Evolutionary conservation across 2,888 invertebrate species (phyloP), one percentile per base, ranked within the genome.

Genomic region (Netelia inedita): DNA sequence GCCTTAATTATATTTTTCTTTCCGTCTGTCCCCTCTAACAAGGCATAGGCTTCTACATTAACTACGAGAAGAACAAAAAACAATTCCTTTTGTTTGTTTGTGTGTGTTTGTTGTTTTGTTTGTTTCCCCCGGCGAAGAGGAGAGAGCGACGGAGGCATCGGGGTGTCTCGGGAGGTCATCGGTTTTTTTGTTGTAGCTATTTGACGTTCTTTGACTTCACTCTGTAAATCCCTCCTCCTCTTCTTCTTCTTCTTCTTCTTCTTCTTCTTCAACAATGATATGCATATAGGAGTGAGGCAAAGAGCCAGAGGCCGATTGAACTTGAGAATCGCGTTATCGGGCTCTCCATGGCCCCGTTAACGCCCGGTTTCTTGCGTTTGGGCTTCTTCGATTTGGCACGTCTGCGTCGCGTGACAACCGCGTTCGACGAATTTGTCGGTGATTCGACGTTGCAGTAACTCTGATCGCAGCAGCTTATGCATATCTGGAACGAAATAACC

Each of bases 401-500:
- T 80, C 93, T 90, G 83, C 92, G 93, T 19, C 91, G 91, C 80
- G 92, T 91, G 87, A 94, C 95, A 73, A 94, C 92, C 19, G 95
- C 95, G 84, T 94, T 95, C 6, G 94, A 94, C 73, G 95, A 94
- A 92, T 95, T 95, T n/a, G 95, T 95, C 66, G 95, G 95, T 79
- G 95, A 95, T 87, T 95, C 94, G 86, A 95, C 94, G 93, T 95
- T 95, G 94, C 95, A 95, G 93, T 96, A 95, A 93, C 95, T 95
- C 91, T 95, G 94, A 91, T 95, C 95, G 91, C 95, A 95, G 91
- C 95, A 95, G 83, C 95, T 95, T 81, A 95, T 95, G 91, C 95
- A 95, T 91, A 95, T 95, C 95, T 95, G 94, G 68, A 94, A 94
- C 89, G 89, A 92, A 91, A 92, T 89, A 89, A 91, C 86, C 90